Evolutionary conservation across 1,140 invertebrate species (phyloP).

Genomic region (honey bee (Apis mellifera)): Amel_HAv3.1 CM009934.2:466501-467000

Average conservation of each 20-base stretch:
- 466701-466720: not conserved
- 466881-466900: constrained; percentile 93
- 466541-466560: no score
- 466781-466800: constrained; percentile 86
- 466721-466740: not conserved
- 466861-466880: constrained; percentile 94
- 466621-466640: not conserved
- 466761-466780: not conserved
- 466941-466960: constrained; percentile 29
- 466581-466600: not conserved
- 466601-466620: not conserved
- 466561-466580: no score
- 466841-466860: constrained; percentile 93
- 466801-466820: constrained; percentile 95
- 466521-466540: no score
- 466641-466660: no score
- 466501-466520: no score
- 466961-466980: not conserved
- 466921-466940: constrained; percentile 90
- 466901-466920: constrained; percentile 91
- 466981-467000: not conserved
- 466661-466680: not conserved
- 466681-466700: not conserved
- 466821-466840: constrained; percentile 95
- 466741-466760: no score